phyloP scores from a whole-genome alignment of 64 coral and sea anemone genomes.

The Catalaphyllia jardinei region DNA sequence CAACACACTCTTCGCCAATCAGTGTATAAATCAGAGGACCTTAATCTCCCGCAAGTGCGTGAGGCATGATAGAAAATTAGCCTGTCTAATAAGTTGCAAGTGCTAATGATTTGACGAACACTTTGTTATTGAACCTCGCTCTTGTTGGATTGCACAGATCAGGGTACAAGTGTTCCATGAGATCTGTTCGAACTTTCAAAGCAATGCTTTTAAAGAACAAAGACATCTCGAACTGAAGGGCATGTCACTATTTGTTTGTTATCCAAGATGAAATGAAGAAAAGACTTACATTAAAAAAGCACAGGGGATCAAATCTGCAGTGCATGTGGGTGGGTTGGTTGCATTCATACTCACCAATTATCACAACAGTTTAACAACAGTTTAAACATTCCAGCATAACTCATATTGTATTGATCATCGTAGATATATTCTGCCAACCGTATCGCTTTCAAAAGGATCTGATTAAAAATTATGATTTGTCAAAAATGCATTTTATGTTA shows the following conservation, averaged over 20 bases:
- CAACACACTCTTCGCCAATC: neutral
- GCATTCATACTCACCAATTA: neutral
- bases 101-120: slow-evolving; percentile 27
- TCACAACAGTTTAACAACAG: neutral
- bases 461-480: neutral
- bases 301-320: neutral
- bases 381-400: neutral
- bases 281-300: neutral
- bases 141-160: neutral
- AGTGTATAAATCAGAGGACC: neutral
- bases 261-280: neutral
- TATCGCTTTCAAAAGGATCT: neutral
- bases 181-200: neutral
- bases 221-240: neutral
- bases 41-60: neutral
- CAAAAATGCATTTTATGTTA: neutral
- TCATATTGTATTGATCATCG: neutral
- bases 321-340: neutral
- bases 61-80: neutral
- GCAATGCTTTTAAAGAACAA: neutral
- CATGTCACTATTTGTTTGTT: neutral
- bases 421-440: neutral
- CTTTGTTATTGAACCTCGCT: neutral
- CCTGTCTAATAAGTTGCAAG: neutral
- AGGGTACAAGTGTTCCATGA: neutral